Percentiles rank a stretch among this genome's conserved stretches.
phyloP scores from a whole-genome alignment of 2,888 invertebrate species.

The Caenorhabditis virilis region DNA sequence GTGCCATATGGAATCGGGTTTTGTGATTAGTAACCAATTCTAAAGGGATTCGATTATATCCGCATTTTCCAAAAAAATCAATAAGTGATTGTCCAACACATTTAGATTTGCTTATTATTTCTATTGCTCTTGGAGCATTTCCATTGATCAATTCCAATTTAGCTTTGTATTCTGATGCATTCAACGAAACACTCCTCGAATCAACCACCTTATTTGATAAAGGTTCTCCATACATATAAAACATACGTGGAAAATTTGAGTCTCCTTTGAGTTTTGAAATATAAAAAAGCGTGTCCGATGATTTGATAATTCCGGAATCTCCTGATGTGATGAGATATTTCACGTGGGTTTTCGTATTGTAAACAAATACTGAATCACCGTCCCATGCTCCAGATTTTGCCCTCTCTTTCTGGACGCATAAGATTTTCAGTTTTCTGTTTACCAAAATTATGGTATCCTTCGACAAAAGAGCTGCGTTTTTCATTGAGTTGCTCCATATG shows the following conservation, averaged over 20 bases:
- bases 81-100: slow-evolving; percentile 98
- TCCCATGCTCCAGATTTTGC: slow-evolving; percentile 99
- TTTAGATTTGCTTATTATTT: slow-evolving; percentile 88
- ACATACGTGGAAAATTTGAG: slow-evolving; percentile 54
- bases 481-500: slow-evolving; percentile 95
- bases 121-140: slow-evolving; percentile 84
- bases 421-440: slow-evolving; percentile 77
- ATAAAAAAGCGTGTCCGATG: slow-evolving; percentile 94
- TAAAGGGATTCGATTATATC: slow-evolving; percentile 96
- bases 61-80: slow-evolving; percentile 93
- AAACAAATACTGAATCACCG: slow-evolving; percentile 93
- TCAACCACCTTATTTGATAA: slow-evolving; percentile 72
- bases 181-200: too few relatives aligned
- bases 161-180: slow-evolving; percentile 96
- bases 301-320: slow-evolving; percentile 96
- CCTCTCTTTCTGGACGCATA: slow-evolving; percentile 89
- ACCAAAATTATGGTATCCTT: slow-evolving; percentile 78
- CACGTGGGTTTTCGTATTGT: slow-evolving; percentile 98
- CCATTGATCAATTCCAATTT: slow-evolving; percentile 94
- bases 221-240: slow-evolving; percentile 61
- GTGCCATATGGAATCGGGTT: slow-evolving; percentile 85
- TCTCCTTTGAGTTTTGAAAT: slow-evolving; percentile 87
- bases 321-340: slow-evolving; percentile 75
- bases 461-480: slow-evolving; percentile 86
- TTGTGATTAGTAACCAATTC: slow-evolving; percentile 99